Conservation (phyloP, 2,113 vertebrate genomes). For the Pardalotus punctatus region DNA sequence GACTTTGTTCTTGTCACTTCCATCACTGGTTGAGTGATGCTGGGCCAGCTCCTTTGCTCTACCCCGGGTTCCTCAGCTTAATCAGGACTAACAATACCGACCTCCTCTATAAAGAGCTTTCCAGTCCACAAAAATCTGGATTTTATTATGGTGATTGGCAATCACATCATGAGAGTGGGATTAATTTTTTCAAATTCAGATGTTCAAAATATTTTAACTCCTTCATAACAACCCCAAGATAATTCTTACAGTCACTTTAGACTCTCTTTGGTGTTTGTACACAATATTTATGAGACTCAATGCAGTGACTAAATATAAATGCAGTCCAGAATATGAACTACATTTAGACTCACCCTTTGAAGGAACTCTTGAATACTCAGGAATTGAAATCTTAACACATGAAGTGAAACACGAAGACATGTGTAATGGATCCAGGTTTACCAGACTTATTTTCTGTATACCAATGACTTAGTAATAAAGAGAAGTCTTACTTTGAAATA, state of each 20-base stretch:
- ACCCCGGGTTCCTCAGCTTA: background rate
- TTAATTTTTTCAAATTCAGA: conserved; percentile 19
- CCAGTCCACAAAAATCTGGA: conserved; percentile 28
- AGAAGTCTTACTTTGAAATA: background rate
- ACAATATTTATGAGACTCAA: background rate
- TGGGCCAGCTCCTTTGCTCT: background rate
- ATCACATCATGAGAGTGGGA: background rate
- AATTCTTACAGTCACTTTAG: background rate
- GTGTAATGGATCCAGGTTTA: background rate
- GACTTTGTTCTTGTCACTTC: conserved; percentile 13
- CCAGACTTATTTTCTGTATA: background rate
- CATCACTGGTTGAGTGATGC: background rate
- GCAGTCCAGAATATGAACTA: background rate
- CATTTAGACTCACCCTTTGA: background rate
- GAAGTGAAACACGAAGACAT: background rate
- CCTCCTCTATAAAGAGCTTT: background rate
- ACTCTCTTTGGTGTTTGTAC: background rate
- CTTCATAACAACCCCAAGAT: background rate
- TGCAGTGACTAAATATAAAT: background rate
- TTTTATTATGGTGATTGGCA: conserved; percentile 27
- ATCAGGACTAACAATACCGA: background rate
- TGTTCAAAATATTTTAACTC: conserved; percentile 30
- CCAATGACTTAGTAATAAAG: background rate
- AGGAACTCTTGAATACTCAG: background rate
- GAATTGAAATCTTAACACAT: background rate